Evolutionary conservation across 92 coral and sea anemone genomes (phyloP), one percentile per base, ranked within the genome.

Genomic region (Plumapathes pennacea): DNA sequence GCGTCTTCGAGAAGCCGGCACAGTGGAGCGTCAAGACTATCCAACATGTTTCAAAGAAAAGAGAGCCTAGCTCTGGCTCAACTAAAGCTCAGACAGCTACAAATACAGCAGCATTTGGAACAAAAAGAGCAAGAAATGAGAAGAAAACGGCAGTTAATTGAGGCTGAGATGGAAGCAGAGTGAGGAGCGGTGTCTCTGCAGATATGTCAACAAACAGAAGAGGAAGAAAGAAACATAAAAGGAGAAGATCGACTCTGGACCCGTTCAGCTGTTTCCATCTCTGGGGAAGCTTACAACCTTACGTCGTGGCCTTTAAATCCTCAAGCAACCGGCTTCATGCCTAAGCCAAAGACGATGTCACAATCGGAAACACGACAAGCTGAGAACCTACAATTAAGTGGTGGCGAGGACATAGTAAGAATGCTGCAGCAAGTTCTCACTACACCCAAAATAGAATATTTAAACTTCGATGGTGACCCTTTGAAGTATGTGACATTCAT

Each of bases 401-500:
- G 21, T 38, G 48, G 64, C 22, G 48, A 38, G 18, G 62, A 67
- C 46, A 46, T 74, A 42, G 74, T 64, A 12, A 79, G 49, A 15
- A 74, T 69, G 25, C 62, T 82, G 41, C 33, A 44, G 11, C 83
- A 74, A 49, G 78, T 68, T 18, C 62, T 75, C 6, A 14, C 57
- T 21, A 55, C 72, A 0, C 95, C 83, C 15, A 76, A 52, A 32
- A 49, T 81, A 14, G 81, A 86, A 17, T 76, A 76, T 39, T 53
- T 86, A 69, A 29, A 56, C 15, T 84, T 77, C 31, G 69, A 78
- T 54, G 90, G 85, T 17, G 49, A 78, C 34, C 85, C 85, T 4
- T 22, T 53, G 14, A 78, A 61, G 22, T 81, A 60, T 49, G 64
- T 64, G 9, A 53, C 84, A 18, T 80, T 76, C 30, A 75, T 86